Conservation (phyloP, 2,888 invertebrate genomes). For the Drosophila mimetica region DNA sequence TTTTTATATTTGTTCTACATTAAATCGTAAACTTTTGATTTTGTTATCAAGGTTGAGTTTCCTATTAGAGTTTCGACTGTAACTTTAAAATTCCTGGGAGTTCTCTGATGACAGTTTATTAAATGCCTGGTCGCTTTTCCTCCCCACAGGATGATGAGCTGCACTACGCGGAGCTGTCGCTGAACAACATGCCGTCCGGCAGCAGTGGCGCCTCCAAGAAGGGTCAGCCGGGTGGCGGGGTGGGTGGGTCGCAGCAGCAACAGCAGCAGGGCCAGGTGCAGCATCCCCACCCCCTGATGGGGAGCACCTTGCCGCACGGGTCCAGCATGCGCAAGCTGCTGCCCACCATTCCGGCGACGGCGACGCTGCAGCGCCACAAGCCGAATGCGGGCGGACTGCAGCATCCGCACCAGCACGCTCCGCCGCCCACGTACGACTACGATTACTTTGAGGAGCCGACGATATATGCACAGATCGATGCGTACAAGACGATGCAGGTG, state of each 20-base stretch:
- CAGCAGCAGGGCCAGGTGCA: constrained; percentile 40
- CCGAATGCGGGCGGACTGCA: constrained; percentile 72
- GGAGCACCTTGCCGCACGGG: constrained; percentile 80
- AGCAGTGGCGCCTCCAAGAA: constrained; percentile 54
- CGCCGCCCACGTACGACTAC: constrained; percentile 84
- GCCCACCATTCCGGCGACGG: constrained; percentile 80
- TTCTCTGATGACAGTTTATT: constrained; percentile 62
- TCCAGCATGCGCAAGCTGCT: constrained; percentile 81
- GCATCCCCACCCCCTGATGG: constrained; percentile 51
- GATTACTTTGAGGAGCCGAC: constrained; percentile 87
- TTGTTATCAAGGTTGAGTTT: no score
- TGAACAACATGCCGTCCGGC: constrained; percentile 68
- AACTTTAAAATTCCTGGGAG: no score
- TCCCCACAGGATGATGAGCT: constrained; percentile 82
- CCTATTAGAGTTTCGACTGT: not conserved
- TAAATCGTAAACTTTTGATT: no score
- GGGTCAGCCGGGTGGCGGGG: constrained; percentile 40
- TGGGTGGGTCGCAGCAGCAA: constrained; percentile 27
- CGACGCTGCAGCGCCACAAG: constrained; percentile 82
- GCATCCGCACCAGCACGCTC: constrained; percentile 75
- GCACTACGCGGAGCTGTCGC: constrained; percentile 84
- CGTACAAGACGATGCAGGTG: constrained; percentile 85
- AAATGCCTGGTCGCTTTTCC: constrained; percentile 23
- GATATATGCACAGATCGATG: constrained; percentile 91
- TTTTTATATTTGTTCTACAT: no score